Percentiles rank a stretch among this genome's conserved stretches.
phyloP scores from a whole-genome alignment of 2,797 vertebrate species.

The Neopelma chrysocephalum region DNA sequence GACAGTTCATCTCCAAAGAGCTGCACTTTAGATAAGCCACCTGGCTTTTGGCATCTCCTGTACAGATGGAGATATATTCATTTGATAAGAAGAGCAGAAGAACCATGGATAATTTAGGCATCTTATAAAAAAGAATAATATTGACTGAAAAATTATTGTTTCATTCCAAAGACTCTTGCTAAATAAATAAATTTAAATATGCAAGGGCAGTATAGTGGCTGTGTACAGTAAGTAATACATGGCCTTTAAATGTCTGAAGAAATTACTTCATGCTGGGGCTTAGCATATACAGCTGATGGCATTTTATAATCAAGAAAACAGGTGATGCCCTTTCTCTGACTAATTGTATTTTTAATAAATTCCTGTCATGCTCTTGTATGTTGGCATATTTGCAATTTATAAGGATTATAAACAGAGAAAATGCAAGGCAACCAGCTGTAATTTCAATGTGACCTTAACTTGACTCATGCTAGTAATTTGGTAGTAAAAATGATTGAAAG shows the following conservation, averaged over 20 bases:
- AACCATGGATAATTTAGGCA: background rate
- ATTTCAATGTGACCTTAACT: background rate
- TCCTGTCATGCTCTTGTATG: background rate
- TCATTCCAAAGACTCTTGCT: background rate
- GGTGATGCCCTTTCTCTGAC: background rate
- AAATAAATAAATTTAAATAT: background rate
- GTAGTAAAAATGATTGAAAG: background rate
- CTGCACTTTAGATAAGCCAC: background rate
- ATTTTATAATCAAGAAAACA: slow-evolving; percentile 37
- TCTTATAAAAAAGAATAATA: background rate
- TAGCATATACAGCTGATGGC: background rate
- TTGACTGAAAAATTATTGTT: background rate
- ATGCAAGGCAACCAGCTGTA: background rate
- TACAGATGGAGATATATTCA: background rate
- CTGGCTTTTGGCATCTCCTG: background rate
- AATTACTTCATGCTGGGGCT: background rate
- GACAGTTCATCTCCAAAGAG: background rate
- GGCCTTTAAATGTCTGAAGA: background rate
- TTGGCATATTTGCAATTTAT: background rate
- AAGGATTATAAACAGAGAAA: background rate
- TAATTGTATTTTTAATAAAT: slow-evolving; percentile 36
- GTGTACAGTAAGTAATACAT: background rate
- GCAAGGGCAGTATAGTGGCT: background rate
- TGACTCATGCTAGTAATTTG: background rate
- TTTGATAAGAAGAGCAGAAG: background rate